A percentile compares a stretch with the other conserved stretches of the same genome.
Evolutionary conservation across 2,888 invertebrate species (phyloP).

Genomic region (Dicranocentrus wangi): DNA sequence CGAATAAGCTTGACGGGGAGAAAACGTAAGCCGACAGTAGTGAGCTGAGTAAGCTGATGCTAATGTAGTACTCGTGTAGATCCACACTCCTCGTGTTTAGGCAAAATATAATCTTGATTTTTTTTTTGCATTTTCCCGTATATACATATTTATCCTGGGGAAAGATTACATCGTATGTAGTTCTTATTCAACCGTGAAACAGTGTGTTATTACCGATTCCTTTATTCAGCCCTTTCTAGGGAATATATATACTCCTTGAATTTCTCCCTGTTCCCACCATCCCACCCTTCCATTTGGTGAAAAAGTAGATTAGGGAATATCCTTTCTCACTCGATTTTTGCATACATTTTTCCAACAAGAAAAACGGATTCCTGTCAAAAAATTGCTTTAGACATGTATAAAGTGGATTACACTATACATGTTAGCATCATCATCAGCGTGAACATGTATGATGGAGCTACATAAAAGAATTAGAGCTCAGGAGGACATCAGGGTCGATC

Average conservation of each 20-base stretch:
- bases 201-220: conserved; percentile 20
- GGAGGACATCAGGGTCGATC: background rate
- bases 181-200: conserved; percentile 21
- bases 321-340: background rate
- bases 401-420: no score
- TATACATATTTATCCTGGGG: background rate
- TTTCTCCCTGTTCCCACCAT: background rate
- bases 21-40: conserved; percentile 5
- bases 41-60: conserved; percentile 5
- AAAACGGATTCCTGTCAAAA: conserved; percentile 9
- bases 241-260: background rate
- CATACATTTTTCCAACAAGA: background rate
- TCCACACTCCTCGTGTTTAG: background rate
- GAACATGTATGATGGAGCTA: background rate
- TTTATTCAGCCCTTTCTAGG: background rate
- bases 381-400: conserved; percentile 6
- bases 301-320: background rate
- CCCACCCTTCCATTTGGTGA: background rate
- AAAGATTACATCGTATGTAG: conserved; percentile 1
- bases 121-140: conserved; percentile 5
- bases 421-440: conserved; percentile 12
- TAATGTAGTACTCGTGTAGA: conserved; percentile 2
- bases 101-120: conserved; percentile 4
- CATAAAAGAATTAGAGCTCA: no score
- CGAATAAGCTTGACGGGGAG: background rate